Evolutionary conservation across 2,888 invertebrate species (phyloP).

Genomic region (Carpatolechia fugitivella): DNA sequence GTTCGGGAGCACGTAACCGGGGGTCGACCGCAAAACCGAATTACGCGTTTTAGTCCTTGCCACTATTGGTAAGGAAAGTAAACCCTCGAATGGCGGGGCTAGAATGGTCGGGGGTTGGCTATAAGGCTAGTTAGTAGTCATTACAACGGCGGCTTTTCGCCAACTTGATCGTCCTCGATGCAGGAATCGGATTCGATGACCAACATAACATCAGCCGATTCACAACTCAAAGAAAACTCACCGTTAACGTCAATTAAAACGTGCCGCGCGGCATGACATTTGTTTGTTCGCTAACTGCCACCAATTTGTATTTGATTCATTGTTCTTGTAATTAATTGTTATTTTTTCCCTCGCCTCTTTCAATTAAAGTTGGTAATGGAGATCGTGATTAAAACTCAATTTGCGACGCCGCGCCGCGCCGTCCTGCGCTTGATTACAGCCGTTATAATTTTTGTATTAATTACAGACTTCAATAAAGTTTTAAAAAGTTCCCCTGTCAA

Average conservation of each 20-base stretch:
- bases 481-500: neutral
- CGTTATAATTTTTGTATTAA: neutral
- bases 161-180: constrained; percentile 35
- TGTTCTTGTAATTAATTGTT: constrained; percentile 26
- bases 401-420: neutral
- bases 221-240: constrained; percentile 60
- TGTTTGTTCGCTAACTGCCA: constrained; percentile 35
- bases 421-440: neutral
- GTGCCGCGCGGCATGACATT: constrained; percentile 39
- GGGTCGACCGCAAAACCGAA: constrained; percentile 57
- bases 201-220: too few species aligned
- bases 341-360: constrained; percentile 4
- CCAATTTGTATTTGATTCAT: constrained; percentile 43
- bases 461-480: neutral
- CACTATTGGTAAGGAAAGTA: constrained; percentile 51
- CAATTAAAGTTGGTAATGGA: constrained; percentile 12
- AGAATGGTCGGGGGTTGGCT: constrained; percentile 22
- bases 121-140: constrained; percentile 59
- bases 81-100: constrained; percentile 31
- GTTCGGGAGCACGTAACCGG: constrained; percentile 39
- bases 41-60: constrained; percentile 45
- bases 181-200: too few species aligned
- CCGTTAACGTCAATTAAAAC: constrained; percentile 50
- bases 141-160: constrained; percentile 52
- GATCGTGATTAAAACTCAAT: constrained; percentile 12